These are phyloP conservation scores for Sebastes schlegelii DNA, from an alignment of 2,113 vertebrate genomes.

Conservation along the genomic window DNA sequence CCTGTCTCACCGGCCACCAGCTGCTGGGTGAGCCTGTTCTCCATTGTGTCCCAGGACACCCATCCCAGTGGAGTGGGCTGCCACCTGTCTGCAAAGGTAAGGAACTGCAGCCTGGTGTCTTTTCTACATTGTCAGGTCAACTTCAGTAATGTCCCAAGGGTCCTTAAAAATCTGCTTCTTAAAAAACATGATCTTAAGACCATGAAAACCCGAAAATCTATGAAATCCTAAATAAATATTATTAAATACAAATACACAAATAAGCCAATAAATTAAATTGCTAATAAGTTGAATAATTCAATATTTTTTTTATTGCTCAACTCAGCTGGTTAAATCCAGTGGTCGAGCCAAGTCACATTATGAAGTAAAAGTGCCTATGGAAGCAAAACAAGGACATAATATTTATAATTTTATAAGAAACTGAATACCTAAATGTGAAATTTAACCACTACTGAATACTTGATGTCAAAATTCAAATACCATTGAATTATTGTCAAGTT, in stretches of 20 bases:
- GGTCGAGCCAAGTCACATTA: background rate
- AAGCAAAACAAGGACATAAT: background rate
- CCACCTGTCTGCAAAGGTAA: conserved; percentile 92
- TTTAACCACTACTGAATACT: too few species aligned
- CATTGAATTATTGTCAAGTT: background rate
- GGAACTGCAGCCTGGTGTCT: conserved; percentile 33
- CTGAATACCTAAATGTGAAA: too few species aligned
- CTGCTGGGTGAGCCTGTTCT: conserved; percentile 90
- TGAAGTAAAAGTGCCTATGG: background rate
- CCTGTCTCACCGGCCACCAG: conserved; percentile 87
- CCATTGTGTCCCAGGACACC: conserved; percentile 91
- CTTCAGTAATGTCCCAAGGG: background rate
- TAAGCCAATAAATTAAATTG: background rate
- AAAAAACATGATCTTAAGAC: background rate
- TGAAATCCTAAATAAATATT: background rate
- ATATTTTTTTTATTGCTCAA: background rate
- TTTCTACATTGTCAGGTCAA: background rate
- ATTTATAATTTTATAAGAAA: too few species aligned
- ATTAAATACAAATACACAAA: background rate
- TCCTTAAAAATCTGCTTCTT: background rate
- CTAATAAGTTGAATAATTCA: background rate
- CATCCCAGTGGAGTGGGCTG: conserved; percentile 91
- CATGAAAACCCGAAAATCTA: background rate
- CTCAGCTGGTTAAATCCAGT: background rate
- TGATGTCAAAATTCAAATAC: background rate